Conservation (phyloP, 2,113 vertebrate species). For the Thunnus maccoyii region DNA sequence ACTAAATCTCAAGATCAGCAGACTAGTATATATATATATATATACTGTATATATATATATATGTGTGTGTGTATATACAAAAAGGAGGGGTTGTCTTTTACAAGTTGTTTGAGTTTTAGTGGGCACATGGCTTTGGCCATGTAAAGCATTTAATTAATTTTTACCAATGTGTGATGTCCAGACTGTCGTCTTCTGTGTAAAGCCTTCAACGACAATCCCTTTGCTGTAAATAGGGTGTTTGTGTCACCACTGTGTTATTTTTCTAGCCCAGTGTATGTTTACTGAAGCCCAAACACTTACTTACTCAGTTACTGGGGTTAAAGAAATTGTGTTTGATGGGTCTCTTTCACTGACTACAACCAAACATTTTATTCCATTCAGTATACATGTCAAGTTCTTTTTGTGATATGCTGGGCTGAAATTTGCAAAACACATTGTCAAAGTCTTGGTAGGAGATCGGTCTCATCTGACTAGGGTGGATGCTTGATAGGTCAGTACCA, state of each 20-base stretch:
- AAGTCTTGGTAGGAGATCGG: conserved; percentile 99
- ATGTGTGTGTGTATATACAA: conserved; percentile 81
- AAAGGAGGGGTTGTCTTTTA: conserved; percentile 89
- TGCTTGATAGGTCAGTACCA: conserved; percentile 92
- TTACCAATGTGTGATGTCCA: conserved; percentile 87
- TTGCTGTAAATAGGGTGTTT: conserved; percentile 74
- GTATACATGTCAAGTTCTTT: conserved; percentile 99
- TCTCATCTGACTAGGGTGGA: conserved; percentile 97
- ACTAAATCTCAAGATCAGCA: conserved; percentile 99
- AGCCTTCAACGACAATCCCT: conserved; percentile 85
- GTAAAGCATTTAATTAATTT: conserved; percentile 88
- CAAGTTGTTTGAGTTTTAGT: conserved; percentile 88
- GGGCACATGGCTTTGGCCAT: conserved; percentile 88
- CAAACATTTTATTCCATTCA: conserved; percentile 99
- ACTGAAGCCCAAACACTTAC: conserved; percentile 79
- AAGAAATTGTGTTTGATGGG: conserved; percentile 28
- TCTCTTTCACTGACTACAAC: conserved; percentile 94
- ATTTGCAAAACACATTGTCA: conserved; percentile 99
- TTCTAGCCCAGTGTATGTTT: conserved; percentile 86
- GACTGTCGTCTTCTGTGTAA: conserved; percentile 86
- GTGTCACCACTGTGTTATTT: conserved; percentile 81
- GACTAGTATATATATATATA: conserved; percentile 83
- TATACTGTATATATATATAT: conserved; percentile 45
- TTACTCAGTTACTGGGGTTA: conserved; percentile 36
- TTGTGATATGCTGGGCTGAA: conserved; percentile 99